A percentile compares a stretch with the other conserved stretches of the same genome.
These are phyloP conservation scores for Bostrychus sinensis DNA, from an alignment of 2,113 vertebrate species.

Conservation along the genomic window DNA sequence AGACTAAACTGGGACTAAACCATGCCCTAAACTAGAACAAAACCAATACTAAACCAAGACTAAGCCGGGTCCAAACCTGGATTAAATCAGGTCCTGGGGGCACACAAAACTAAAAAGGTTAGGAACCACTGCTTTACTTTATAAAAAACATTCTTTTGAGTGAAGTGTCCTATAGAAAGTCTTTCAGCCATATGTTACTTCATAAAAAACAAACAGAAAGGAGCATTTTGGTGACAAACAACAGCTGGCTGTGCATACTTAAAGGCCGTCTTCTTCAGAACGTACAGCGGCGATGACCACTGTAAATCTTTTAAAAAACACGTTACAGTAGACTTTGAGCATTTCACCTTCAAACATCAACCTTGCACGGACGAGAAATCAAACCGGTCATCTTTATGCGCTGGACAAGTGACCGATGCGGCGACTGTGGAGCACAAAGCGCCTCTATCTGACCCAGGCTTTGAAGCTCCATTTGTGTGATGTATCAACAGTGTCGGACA, in stretches of 20 bases:
- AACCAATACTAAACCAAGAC: neutral
- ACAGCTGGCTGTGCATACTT: constrained; percentile 74
- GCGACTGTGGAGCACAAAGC: constrained; percentile 27
- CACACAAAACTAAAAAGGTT: no score
- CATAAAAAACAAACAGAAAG: constrained; percentile 64
- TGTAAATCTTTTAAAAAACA: constrained; percentile 55
- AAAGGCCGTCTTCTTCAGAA: constrained; percentile 59
- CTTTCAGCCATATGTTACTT: constrained; percentile 71
- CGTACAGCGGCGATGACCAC: constrained; percentile 34
- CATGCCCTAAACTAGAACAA: no score
- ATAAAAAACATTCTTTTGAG: constrained; percentile 54
- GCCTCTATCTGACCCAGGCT: constrained; percentile 62
- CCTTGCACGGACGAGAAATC: constrained; percentile 55
- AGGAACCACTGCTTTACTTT: constrained; percentile 13
- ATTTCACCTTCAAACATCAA: constrained; percentile 67
- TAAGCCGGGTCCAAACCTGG: no score
- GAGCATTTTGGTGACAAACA: constrained; percentile 63
- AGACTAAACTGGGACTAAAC: no score
- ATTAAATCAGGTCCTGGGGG: no score
- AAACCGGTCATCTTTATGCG: constrained; percentile 34
- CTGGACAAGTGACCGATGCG: constrained; percentile 42
- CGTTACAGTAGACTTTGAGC: constrained; percentile 48
- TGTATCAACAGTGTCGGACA: constrained; percentile 59
- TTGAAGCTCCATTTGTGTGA: constrained; percentile 65
- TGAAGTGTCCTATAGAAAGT: constrained; percentile 68